Conservation (phyloP, 2,888 invertebrate species). For the Standfussiana lucernea region DNA sequence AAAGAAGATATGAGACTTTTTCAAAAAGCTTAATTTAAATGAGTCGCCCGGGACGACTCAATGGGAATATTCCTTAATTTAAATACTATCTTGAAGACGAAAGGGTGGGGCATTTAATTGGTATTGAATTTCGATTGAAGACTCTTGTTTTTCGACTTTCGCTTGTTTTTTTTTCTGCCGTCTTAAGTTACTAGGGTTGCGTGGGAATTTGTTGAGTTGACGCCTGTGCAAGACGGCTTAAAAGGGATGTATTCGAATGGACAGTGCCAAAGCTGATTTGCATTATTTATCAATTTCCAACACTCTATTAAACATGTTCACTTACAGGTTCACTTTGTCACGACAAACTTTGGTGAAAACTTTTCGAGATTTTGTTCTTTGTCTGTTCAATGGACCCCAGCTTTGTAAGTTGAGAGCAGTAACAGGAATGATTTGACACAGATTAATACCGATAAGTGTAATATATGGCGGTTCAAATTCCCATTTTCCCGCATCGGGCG, state of each 20-base stretch:
- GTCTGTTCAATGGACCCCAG: neutral
- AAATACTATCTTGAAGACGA: slow-evolving; percentile 87
- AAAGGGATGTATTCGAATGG: neutral
- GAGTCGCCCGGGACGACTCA: slow-evolving; percentile 87
- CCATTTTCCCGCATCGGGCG: neutral
- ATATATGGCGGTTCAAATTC: neutral
- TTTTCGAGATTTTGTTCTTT: neutral
- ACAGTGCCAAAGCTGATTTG: no score
- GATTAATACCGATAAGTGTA: neutral
- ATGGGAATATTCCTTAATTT: slow-evolving; percentile 90
- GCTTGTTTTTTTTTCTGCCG: slow-evolving; percentile 66
- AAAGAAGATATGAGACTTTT: slow-evolving; percentile 91
- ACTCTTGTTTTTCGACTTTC: slow-evolving; percentile 70
- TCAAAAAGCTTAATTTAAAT: slow-evolving; percentile 91
- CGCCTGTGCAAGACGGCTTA: neutral
- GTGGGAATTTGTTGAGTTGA: slow-evolving; percentile 42
- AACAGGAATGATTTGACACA: neutral
- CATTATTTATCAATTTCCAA: neutral
- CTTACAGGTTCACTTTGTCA: neutral
- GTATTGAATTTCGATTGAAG: slow-evolving; percentile 89
- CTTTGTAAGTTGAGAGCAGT: neutral
- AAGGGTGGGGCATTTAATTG: slow-evolving; percentile 86
- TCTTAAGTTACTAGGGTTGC: slow-evolving; percentile 66
- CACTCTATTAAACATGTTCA: neutral
- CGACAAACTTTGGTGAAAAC: no score